Evolutionary conservation across 2,113 vertebrate genomes (phyloP).

Genomic region (Pelodiscus sinensis): DNA sequence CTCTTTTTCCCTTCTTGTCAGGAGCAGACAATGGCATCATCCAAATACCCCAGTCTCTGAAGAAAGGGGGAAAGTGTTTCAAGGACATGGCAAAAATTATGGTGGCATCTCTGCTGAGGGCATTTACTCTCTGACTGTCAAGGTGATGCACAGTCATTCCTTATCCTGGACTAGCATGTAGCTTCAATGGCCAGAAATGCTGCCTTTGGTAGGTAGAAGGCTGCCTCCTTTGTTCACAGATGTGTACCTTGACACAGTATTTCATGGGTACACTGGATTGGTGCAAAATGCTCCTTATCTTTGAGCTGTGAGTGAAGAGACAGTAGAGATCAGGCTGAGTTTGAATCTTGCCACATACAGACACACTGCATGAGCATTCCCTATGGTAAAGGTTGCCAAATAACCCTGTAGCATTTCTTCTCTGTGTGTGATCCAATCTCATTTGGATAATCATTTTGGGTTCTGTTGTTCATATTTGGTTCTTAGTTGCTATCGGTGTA

Average conservation of each 20-base stretch:
- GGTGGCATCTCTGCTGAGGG: not conserved
- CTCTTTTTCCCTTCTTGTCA: constrained; percentile 22
- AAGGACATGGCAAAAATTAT: not conserved
- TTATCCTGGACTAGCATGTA: not conserved
- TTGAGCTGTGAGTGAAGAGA: not conserved
- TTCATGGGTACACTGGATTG: not conserved
- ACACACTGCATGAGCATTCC: not conserved
- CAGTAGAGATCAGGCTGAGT: not conserved
- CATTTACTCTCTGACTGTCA: not conserved
- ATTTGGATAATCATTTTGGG: not conserved
- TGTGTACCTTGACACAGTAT: not conserved
- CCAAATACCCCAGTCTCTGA: not conserved
- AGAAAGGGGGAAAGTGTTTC: constrained; percentile 17
- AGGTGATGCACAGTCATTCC: not conserved
- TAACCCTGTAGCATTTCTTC: not conserved
- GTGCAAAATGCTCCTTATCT: not conserved
- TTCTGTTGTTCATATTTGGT: not conserved
- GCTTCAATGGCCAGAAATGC: not conserved
- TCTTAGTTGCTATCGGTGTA: not conserved
- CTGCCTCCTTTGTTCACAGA: not conserved
- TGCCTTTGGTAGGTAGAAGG: not conserved
- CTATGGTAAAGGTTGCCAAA: not conserved
- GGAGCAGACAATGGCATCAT: not conserved
- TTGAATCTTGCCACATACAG: not conserved
- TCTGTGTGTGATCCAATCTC: not conserved